phyloP scores from a whole-genome alignment of 2,113 vertebrate genomes.

The Panthera uncia region DNA sequence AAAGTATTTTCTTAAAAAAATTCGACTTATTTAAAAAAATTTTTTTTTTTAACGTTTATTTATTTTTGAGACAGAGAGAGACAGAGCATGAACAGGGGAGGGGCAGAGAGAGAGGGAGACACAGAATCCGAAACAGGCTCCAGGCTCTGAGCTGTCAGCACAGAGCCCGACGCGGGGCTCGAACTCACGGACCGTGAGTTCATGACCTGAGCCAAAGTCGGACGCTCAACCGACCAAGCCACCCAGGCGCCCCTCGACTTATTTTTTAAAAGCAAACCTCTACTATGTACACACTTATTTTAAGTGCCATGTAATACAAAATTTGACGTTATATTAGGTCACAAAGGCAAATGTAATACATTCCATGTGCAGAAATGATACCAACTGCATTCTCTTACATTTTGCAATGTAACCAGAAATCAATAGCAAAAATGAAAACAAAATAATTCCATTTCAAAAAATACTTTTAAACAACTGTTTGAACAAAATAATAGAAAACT shows the following conservation, averaged over 20 bases:
- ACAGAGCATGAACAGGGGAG: too few species aligned
- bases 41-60: too few species aligned
- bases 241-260: too few species aligned
- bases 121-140: too few species aligned
- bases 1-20: slow-evolving; percentile 8
- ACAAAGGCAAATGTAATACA: background rate
- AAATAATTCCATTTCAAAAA: background rate
- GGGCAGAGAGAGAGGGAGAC: too few species aligned
- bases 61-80: too few species aligned
- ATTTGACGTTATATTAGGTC: background rate
- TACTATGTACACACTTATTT: background rate
- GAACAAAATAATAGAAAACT: background rate
- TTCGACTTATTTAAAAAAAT: background rate
- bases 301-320: background rate
- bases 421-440: background rate
- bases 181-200: too few species aligned
- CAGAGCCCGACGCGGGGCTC: too few species aligned
- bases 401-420: background rate
- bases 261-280: background rate
- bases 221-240: too few species aligned
- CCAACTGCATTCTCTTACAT: background rate
- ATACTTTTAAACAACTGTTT: background rate
- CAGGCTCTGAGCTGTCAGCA: too few species aligned
- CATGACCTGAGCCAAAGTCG: too few species aligned
- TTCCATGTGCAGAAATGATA: background rate